Evolutionary conservation across 1,140 invertebrate genomes (phyloP).

Genomic region (Maniola jurtina): DNA sequence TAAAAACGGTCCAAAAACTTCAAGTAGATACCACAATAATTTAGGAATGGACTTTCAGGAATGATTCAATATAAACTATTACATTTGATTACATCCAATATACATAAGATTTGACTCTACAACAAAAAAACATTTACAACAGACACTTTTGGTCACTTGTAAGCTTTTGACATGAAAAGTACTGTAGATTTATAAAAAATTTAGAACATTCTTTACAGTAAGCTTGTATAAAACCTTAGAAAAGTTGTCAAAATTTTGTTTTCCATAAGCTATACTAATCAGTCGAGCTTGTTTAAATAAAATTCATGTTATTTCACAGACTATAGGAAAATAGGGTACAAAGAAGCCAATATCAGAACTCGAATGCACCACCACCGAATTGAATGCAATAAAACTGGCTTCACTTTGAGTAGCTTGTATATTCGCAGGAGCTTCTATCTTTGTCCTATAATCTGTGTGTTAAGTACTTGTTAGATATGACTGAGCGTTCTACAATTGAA

Average conservation of each 20-base stretch:
- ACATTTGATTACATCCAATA: conserved; percentile 16
- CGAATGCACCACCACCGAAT: too few species aligned
- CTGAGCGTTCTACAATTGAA: conserved; percentile 31
- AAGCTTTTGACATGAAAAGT: neutral
- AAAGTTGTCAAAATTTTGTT: neutral
- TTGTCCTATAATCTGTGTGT: neutral
- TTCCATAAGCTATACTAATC: conserved; percentile 9
- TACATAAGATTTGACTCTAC: neutral
- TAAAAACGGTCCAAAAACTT: conserved; percentile 38
- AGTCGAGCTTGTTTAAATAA: conserved; percentile 11
- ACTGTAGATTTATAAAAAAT: neutral
- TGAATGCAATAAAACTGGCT: too few species aligned
- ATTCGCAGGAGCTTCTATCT: neutral
- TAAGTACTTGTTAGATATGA: conserved; percentile 42
- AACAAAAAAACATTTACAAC: too few species aligned
- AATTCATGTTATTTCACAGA: conserved; percentile 2
- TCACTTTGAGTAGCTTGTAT: neutral
- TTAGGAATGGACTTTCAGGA: conserved; percentile 44
- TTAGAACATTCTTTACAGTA: neutral
- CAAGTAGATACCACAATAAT: conserved; percentile 26
- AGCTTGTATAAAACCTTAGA: conserved; percentile 5
- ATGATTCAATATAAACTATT: conserved; percentile 25
- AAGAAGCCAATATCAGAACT: too few species aligned
- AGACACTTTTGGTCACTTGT: too few species aligned
- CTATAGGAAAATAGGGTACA: neutral